Conservation (phyloP, 2,888 invertebrate genomes). For the Phortica okadai region DNA sequence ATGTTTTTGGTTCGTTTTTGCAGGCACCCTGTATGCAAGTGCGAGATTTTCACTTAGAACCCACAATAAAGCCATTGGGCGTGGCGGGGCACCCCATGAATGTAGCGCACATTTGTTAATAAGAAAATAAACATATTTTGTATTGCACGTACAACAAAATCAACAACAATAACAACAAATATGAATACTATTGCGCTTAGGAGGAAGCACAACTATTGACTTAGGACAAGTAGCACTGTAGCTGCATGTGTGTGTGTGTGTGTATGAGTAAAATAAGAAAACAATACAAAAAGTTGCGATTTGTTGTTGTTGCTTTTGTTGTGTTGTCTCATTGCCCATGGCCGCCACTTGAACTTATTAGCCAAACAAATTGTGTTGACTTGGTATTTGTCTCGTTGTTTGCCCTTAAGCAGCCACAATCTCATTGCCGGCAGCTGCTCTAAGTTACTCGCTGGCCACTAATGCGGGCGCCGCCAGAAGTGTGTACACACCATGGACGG, state of each 20-base stretch:
- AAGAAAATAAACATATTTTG: neutral
- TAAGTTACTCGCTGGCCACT: conserved; percentile 12
- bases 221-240: conserved; percentile 46
- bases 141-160: neutral
- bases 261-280: conserved; percentile 23
- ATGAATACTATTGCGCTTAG: too few relatives aligned
- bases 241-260: neutral
- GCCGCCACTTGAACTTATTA: conserved; percentile 50
- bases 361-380: conserved; percentile 45
- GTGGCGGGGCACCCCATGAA: neutral
- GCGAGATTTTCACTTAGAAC: conserved; percentile 47
- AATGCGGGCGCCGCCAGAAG: neutral
- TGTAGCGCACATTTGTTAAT: conserved; percentile 2
- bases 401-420: conserved; percentile 43
- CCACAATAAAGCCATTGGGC: too few relatives aligned
- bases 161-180: neutral
- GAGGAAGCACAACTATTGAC: conserved; percentile 49
- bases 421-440: neutral
- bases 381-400: conserved; percentile 33
- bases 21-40: conserved; percentile 45
- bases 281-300: neutral
- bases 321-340: too few relatives aligned
- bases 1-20: conserved; percentile 34
- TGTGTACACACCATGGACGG: neutral
- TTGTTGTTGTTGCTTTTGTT: conserved; percentile 33